Evolutionary conservation across 1,140 invertebrate species (phyloP), one percentile per base, ranked within the genome.

Genomic region (Drosophila sproati): DNA sequence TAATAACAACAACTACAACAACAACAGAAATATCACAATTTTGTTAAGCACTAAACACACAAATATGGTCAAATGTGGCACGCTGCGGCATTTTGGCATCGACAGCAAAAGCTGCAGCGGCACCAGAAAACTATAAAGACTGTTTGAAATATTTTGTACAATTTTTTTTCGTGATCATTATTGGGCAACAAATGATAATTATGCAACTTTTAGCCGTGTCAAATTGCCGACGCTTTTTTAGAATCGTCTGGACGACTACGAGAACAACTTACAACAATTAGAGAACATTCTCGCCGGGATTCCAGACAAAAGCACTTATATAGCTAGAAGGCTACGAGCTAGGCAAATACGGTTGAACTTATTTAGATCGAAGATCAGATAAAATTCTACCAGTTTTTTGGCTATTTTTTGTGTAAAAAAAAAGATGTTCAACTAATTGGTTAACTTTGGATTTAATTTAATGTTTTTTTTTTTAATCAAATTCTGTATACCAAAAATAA

Each of bases 31-130:
- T 39, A 74, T 80, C 78, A 57, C 70, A 59, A 56, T 73, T 71
- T 71, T 20, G 20, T 56, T 72, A 50, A 51, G 55, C 70, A 66
- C 59, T 67, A 50, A 72, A 60, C 66, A 66, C 77, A 72, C 75
- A 71, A 83, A 86, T 86, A 81, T 86, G 82, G 82, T 87, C 82
- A 86, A 86, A 86, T 86, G 82, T 78, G 82, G 82, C 82, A 86
- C 82, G 82, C 82, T 41, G 82, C 75, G 78, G 82, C 71, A 86
- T 86, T 86, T 63, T 66, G 52, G 82, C 45, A 54, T 37, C 79
- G 77, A 51, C 80, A 71, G 62, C 54, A 77, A 70, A 73, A 73
- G 71, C 3, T 31, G 20, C 43, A 60, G 29, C 48, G n/a, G 20
- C 43, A 60, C n/a, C 48, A 34, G 7, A 68, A 70, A 63, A 54